Conservation (phyloP, 53 echinoderm and acorn worm species). For the Temnopleurus reevesii region DNA sequence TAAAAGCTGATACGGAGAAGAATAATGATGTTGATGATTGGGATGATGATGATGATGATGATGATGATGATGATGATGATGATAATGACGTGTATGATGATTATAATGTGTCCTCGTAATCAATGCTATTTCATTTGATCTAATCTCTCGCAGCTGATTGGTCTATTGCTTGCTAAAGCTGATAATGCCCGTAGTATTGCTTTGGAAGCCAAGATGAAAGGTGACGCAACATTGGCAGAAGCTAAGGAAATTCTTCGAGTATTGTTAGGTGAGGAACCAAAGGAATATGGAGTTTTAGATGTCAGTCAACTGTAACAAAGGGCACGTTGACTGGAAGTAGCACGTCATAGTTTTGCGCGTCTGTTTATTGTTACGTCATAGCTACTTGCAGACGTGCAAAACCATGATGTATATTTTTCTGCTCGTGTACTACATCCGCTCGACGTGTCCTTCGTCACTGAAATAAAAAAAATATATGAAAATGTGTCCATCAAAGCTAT, state of each 20-base stretch:
- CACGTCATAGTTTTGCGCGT: no score
- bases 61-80: background rate
- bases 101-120: no score
- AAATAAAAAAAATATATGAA: no score
- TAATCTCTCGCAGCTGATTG: slow-evolving; percentile 64
- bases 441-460: no score
- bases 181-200: slow-evolving; percentile 79
- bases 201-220: slow-evolving; percentile 74
- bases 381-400: no score
- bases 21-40: background rate
- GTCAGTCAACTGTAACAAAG: no score
- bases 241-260: slow-evolving; percentile 72
- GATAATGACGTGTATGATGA: background rate
- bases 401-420: no score
- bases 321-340: no score
- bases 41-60: background rate
- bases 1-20: background rate
- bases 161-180: slow-evolving; percentile 73
- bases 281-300: no score
- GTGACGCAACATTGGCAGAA: slow-evolving; percentile 76
- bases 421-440: no score
- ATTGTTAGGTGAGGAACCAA: slow-evolving; percentile 75
- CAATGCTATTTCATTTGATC: background rate
- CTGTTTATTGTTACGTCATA: no score
- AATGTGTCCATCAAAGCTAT: no score